Conservation (phyloP, 2,888 invertebrate species). For the Yponomeuta cagnagella region DNA sequence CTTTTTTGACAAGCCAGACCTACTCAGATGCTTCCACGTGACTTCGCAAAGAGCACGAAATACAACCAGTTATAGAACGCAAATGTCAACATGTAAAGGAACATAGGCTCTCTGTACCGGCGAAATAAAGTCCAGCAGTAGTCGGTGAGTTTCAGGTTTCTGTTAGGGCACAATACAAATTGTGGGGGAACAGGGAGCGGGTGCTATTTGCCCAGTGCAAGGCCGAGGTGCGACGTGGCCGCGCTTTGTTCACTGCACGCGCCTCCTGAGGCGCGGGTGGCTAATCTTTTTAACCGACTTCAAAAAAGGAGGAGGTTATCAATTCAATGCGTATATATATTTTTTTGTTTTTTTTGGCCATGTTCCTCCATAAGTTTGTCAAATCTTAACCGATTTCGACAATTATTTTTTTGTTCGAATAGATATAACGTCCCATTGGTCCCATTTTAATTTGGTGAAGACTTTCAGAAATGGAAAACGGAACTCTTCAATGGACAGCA, state of each 20-base stretch:
- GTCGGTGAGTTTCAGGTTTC: conserved; percentile 32
- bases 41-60: background rate
- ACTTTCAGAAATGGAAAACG: too few species aligned
- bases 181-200: conserved; percentile 39
- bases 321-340: too few species aligned
- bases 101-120: background rate
- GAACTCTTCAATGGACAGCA: too few species aligned
- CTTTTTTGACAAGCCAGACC: background rate
- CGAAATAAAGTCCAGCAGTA: conserved; percentile 20
- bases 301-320: too few species aligned
- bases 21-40: background rate
- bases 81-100: background rate
- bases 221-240: conserved; percentile 15
- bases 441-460: too few species aligned
- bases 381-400: too few species aligned
- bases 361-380: too few species aligned
- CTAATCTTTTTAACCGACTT: background rate
- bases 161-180: conserved; percentile 43
- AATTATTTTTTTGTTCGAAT: too few species aligned
- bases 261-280: conserved; percentile 10
- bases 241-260: conserved; percentile 13
- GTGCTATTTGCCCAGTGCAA: conserved; percentile 35
- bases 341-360: too few species aligned
- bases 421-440: too few species aligned
- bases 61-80: background rate